Evolutionary conservation across 2,888 invertebrate species (phyloP), one percentile per base, ranked within the genome.

Genomic region (Lacanobia wlatinum): DNA sequence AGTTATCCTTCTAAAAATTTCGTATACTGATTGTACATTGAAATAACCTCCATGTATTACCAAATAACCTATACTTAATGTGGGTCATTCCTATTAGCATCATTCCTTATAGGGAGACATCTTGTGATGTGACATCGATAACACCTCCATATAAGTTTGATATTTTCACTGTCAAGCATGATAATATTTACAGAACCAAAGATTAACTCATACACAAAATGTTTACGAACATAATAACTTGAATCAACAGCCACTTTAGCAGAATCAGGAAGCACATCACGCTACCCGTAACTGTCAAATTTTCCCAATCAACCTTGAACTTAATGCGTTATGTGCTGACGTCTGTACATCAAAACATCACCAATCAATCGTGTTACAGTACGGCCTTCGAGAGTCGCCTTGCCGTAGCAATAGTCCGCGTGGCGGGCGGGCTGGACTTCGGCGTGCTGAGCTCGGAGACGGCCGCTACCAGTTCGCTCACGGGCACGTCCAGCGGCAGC

Each of bases 301-400:
- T n/a, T n/a, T n/a, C n/a, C n/a, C n/a, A n/a, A n/a, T n/a, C n/a
- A n/a, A n/a, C n/a, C n/a, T n/a, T n/a, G n/a, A n/a, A n/a, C n/a
- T n/a, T n/a, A n/a, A n/a, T n/a, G n/a, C n/a, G n/a, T n/a, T n/a
- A n/a, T 34, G 6, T 34, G 28, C 28, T 34, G 34, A 0, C 6
- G 34, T 40, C 14, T 43, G 43, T 14, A 16, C 5, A 43, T 43
- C 5, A 43, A 14, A 5, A 48, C 12, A 56, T 56, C 40, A 73
- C 50, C 7, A 21, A 66, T 1, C 12, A 10, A 52, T n/a, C 14
- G 1, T 21, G 14, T 59, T 40, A 14, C 89, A 98, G 99, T 92
- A 98, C 99, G 85, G 98, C 99, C 0, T 99, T 99, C 93, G 99
- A 99, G 88, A 97, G 98, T 89, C 98, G 99, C 62, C 96, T 99